Evolutionary conservation across 2,888 invertebrate species (phyloP), one percentile per base, ranked within the genome.

Genomic region (Euzetes globulus): DNA sequence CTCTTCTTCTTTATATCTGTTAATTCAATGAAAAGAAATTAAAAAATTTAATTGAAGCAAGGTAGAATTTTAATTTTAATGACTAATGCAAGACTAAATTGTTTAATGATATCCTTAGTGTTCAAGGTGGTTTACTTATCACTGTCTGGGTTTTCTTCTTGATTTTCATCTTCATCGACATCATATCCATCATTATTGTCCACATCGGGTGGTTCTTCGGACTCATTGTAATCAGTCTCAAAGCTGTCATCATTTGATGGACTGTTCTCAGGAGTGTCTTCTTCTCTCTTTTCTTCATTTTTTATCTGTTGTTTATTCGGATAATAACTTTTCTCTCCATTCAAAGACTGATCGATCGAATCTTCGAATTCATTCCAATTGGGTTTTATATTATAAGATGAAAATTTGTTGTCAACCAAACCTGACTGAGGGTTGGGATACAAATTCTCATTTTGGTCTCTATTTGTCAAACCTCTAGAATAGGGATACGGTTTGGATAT

Each of bases 1-100:
- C 19, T 58, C 29, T 0, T 58, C 58, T 50, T 41, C 45, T 19
- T 52, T 72, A 25, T 72, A 72, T 1, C 72, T 72, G 13, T 41
- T 9, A 33, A 33, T 33, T 33, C 5, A 33, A 9, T 41, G 41
- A 41, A 41, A 13, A 33, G 9, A 33, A n/a, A n/a, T n/a, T n/a
- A n/a, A n/a, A n/a, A n/a, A n/a, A n/a, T n/a, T n/a, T n/a, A n/a
- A n/a, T n/a, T n/a, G n/a, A n/a, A n/a, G n/a, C n/a, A n/a, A n/a
- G n/a, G n/a, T n/a, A n/a, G n/a, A n/a, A n/a, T n/a, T n/a, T n/a
- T n/a, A n/a, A n/a, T n/a, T n/a, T n/a, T n/a, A n/a, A n/a, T n/a
- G n/a, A n/a, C n/a, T n/a, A n/a, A n/a, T n/a, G n/a, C n/a, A n/a
- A n/a, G n/a, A n/a, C n/a, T n/a, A n/a, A n/a, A n/a, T n/a, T n/a